Base-by-base conservation (phyloP, 2,797 vertebrate species). In the Notoglanidium macrostoma region DNA sequence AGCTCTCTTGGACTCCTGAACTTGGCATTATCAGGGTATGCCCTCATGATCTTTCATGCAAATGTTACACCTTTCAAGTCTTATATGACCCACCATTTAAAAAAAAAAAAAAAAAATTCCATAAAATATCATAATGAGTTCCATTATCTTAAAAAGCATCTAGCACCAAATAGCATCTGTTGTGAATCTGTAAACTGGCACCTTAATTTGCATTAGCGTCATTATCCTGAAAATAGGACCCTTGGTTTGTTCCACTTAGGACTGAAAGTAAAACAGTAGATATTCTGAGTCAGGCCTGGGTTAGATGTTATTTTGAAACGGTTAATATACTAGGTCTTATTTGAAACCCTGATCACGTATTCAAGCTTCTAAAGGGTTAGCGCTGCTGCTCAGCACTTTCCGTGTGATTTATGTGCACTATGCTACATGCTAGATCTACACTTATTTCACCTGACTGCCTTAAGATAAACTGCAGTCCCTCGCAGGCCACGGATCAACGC, bases 351-450 rank as follows among this genome's bases (percentile, higher is more conserved):
- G 54, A 59, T 73, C 49, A 84, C 51, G 4, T 23, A 65, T 82
- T 7, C 32, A 32, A 51, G 32, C 26, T 5, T 61, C 26, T 15
- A 12, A 67, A 77, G 68, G 55, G 76, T 86, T 86, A 61, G 63
- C 15, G 5, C 19, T 49, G 59, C 44, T 86, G 49, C 85, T 83
- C 63, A 19, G 85, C 17, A 44, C 73, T 21, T 11, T 57, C 57
- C 0, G 82, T 76, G 54, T 83, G 85, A 89, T 89, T 89, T 89
- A 85, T 87, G 68, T 63, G 68, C 32, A 57, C 59, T 80, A 61
- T 44, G 72, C 46, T 21, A 26, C 74, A 26, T 84, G 63, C 63
- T 83, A 73, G 46, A 70, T 40, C 84, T 54, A 76, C 68, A 35
- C 68, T 80, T 70, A 82, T 78, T 89, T 67, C 83, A 55, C 79